A percentile compares a stretch with the other conserved stretches of the same genome.
Conservation (phyloP, 2,113 vertebrate species). For the Oncorhynchus clarkii region DNA sequence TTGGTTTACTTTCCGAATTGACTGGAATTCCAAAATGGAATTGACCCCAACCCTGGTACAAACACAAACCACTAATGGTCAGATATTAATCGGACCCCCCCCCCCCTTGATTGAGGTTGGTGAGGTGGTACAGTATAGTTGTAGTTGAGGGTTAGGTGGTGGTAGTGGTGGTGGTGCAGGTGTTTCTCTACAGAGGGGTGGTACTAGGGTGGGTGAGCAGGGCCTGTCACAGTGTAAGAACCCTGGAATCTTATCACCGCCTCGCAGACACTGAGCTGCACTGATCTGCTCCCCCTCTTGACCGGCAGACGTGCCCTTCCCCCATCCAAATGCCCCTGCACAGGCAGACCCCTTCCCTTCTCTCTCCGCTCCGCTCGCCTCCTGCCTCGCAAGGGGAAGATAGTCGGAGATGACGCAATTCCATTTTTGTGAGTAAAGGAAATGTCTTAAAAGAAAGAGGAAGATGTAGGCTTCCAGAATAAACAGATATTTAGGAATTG, state of each 20-base stretch:
- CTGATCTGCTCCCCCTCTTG: slow-evolving; percentile 76
- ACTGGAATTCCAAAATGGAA: too few species aligned
- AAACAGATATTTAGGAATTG: background rate
- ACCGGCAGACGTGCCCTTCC: slow-evolving; percentile 71
- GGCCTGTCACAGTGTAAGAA: slow-evolving; percentile 77
- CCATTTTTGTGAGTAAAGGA: slow-evolving; percentile 40
- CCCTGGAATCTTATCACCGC: slow-evolving; percentile 79
- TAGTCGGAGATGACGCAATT: slow-evolving; percentile 59
- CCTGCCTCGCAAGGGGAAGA: slow-evolving; percentile 33
- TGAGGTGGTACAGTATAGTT: background rate
- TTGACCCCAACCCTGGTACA: too few species aligned
- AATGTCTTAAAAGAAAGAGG: slow-evolving; percentile 4
- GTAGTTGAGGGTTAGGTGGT: slow-evolving; percentile 45
- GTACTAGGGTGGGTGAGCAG: slow-evolving; percentile 66
- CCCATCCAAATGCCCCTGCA: slow-evolving; percentile 59
- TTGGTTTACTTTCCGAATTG: too few species aligned
- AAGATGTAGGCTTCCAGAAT: slow-evolving; percentile 27
- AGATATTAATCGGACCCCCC: background rate
- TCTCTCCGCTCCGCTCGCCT: background rate
- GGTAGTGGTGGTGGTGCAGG: background rate
- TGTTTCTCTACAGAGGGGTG: slow-evolving; percentile 42
- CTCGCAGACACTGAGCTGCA: slow-evolving; percentile 75
- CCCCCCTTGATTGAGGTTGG: slow-evolving; percentile 32
- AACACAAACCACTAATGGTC: background rate
- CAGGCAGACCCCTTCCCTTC: slow-evolving; percentile 59